A percentile compares a stretch with the other conserved stretches of the same genome.
These are phyloP conservation scores for Cephus pulcher DNA, from an alignment of 2,888 invertebrate species.

Conservation along the genomic window DNA sequence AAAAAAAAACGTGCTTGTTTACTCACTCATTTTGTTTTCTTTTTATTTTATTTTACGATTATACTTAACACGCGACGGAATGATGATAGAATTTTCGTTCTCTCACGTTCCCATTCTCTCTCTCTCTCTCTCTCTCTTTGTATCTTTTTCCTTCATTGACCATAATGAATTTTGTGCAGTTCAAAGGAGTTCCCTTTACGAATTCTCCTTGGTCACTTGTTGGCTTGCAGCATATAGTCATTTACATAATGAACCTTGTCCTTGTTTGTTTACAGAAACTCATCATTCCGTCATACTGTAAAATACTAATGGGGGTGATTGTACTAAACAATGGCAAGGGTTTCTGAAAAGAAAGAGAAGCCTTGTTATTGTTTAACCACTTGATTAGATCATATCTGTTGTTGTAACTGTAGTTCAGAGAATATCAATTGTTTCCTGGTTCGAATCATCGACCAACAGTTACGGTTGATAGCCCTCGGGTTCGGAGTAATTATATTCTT, in stretches of 20 bases:
- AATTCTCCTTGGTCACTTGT: neutral
- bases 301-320: neutral
- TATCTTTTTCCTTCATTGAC: neutral
- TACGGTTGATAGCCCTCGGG: neutral
- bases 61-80: neutral
- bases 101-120: neutral
- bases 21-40: neutral
- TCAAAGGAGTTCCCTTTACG: neutral
- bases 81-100: neutral
- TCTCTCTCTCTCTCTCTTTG: neutral
- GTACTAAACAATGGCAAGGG: neutral
- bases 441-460: neutral
- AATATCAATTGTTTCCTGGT: neutral
- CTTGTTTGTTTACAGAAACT: neutral
- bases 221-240: neutral
- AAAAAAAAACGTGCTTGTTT: conserved; percentile 4
- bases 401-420: neutral
- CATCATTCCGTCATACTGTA: neutral
- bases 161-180: neutral
- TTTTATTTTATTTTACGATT: neutral
- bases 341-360: neutral
- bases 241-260: neutral
- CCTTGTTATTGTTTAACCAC: neutral
- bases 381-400: neutral
- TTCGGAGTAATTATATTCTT: neutral